Evolutionary conservation across 2,797 vertebrate genomes (phyloP), one percentile per base, ranked within the genome.

Genomic region (Bufotes viridis): DNA sequence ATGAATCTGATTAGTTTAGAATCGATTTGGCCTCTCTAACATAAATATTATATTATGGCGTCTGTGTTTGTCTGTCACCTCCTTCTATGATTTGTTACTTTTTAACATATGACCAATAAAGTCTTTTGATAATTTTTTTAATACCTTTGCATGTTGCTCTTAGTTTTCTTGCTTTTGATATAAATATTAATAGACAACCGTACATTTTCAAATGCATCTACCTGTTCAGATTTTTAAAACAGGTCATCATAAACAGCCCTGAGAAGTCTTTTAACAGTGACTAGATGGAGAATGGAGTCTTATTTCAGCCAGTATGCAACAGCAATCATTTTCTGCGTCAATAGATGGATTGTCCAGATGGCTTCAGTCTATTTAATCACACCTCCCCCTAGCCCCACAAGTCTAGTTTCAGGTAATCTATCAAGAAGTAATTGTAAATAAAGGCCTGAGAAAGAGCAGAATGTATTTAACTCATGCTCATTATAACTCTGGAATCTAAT

Each of bases 341-440:
- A 90, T 93, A 92, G 92, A 95, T 94, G 94, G 90, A 94, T 96
- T 96, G 95, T 95, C 95, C 97, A 98, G 96, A 97, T 97, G 97
- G 96, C 95, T 97, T 95, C 95, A 95, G 97, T 97, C 96, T 96
- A 97, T 96, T 97, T 97, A 97, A 98, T 97, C 96, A 96, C 95
- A 94, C 95, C 95, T 93, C 94, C 94, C 94, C 93, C 92, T 92
- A 95, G 96, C 93, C 94, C 94, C 94, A 93, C 93, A 92, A 95
- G 96, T 96, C 96, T 96, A 95, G 92, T 95, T 92, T 91, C 96
- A 96, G 95, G 97, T 97, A 97, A 98, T 98, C 96, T 95, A 96
- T 98, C 97, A 97, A 93, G 92, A 92, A 79, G 82, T 94, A 91
- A 93, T 93, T 95, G 94, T 96, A 97, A 96, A 96, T 96, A 93